Conservation (phyloP, 2,888 invertebrate species). For the Leptura quadrifasciata region DNA sequence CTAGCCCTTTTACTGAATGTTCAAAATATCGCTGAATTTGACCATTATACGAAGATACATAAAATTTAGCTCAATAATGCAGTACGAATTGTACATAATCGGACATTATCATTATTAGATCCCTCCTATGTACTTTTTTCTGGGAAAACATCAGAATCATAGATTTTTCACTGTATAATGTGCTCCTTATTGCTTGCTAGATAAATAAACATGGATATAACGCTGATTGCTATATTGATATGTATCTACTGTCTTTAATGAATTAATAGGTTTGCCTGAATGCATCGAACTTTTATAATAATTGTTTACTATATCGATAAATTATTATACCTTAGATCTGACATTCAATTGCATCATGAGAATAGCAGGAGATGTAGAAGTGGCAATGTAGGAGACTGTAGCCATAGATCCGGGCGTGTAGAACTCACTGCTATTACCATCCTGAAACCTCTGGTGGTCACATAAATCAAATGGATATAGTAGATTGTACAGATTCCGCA, state of each 20-base stretch:
- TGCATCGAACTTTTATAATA: conserved; percentile 41
- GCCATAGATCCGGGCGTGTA: conserved; percentile 35
- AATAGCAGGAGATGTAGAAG: conserved; percentile 33
- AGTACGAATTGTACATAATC: too few species aligned
- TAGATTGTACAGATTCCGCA: conserved; percentile 69
- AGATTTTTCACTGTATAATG: background rate
- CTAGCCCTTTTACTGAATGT: too few species aligned
- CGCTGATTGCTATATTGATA: background rate
- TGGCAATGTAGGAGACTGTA: conserved; percentile 27
- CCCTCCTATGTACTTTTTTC: too few species aligned
- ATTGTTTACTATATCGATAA: conserved; percentile 49
- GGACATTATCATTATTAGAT: too few species aligned
- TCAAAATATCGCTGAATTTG: too few species aligned
- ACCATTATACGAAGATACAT: too few species aligned
- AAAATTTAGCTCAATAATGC: too few species aligned
- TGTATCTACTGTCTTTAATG: conserved; percentile 35
- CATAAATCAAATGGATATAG: conserved; percentile 68
- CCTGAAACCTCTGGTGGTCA: conserved; percentile 61
- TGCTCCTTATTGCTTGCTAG: background rate
- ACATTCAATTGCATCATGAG: conserved; percentile 49
- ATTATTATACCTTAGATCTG: conserved; percentile 42
- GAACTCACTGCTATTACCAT: conserved; percentile 60
- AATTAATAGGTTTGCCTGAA: conserved; percentile 44
- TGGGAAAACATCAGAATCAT: too few species aligned
- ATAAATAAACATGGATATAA: conserved; percentile 8